Conservation (phyloP, 2,888 invertebrate species). For the Griposia aprilina region DNA sequence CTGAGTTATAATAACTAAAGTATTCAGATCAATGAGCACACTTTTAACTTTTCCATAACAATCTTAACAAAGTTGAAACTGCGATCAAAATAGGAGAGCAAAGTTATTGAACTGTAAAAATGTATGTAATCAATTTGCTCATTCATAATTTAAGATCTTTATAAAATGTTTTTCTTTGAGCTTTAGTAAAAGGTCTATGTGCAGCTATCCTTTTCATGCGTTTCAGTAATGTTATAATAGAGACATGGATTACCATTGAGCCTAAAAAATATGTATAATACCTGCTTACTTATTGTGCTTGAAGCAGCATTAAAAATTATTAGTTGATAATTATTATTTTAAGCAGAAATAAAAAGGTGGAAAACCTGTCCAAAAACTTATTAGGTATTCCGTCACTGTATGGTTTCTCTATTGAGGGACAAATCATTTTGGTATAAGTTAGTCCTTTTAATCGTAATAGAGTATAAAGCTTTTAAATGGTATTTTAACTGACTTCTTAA, state of each 20-base stretch:
- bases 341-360: background rate
- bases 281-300: background rate
- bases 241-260: background rate
- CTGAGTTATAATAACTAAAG: conserved; percentile 27
- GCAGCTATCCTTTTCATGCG: background rate
- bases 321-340: too few species aligned
- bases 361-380: background rate
- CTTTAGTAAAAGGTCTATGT: background rate
- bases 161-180: conserved; percentile 12
- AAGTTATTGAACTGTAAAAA: conserved; percentile 39
- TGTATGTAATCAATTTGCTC: conserved; percentile 40
- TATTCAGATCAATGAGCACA: conserved; percentile 44
- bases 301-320: too few species aligned
- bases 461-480: too few species aligned
- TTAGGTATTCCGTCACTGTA: background rate
- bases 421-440: background rate
- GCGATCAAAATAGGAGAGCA: conserved; percentile 36
- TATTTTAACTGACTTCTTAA: too few species aligned
- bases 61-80: conserved; percentile 53
- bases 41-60: conserved; percentile 42
- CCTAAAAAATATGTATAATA: background rate
- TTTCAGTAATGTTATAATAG: conserved; percentile 5
- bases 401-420: background rate
- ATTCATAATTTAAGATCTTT: conserved; percentile 16
- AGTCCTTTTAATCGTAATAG: background rate